Conservation (phyloP, 2,888 invertebrate species). For the Xestia ashworthii region DNA sequence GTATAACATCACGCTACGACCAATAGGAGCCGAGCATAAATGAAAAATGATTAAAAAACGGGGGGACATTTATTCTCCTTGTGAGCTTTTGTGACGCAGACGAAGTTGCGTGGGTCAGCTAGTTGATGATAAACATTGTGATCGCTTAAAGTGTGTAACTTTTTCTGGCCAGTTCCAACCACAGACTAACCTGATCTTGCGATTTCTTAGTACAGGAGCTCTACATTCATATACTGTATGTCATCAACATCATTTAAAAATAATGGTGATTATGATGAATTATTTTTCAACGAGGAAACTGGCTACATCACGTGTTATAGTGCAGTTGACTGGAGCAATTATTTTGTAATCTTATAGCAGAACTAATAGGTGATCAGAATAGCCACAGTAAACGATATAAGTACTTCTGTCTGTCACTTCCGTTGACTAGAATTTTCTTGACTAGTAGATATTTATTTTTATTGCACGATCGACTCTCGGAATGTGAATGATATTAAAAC, state of each 20-base stretch:
- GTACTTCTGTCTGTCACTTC: constrained; percentile 19
- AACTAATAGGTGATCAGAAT: constrained; percentile 23
- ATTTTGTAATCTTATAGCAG: constrained; percentile 18
- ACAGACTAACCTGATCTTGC: background rate
- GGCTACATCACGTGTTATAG: constrained; percentile 25
- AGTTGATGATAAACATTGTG: background rate
- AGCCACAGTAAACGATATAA: background rate
- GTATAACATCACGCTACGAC: too few relatives aligned
- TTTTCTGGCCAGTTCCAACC: background rate
- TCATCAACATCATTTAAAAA: background rate
- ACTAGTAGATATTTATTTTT: constrained; percentile 11
- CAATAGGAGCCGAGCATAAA: too few relatives aligned
- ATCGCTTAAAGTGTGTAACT: background rate
- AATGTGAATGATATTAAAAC: constrained; percentile 25
- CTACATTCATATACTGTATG: too few relatives aligned
- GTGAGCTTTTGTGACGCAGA: too few relatives aligned
- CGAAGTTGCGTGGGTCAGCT: too few relatives aligned
- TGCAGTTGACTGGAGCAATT: constrained; percentile 17
- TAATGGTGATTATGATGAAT: constrained; percentile 24
- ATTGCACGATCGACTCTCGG: background rate
- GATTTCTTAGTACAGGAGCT: background rate
- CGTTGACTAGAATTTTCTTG: background rate
- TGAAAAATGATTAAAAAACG: too few relatives aligned
- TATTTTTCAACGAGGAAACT: constrained; percentile 23
- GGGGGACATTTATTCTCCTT: too few relatives aligned